Evolutionary conservation across 2,113 vertebrate species (phyloP).

Genomic region (Monarcha castaneiventris): DNA sequence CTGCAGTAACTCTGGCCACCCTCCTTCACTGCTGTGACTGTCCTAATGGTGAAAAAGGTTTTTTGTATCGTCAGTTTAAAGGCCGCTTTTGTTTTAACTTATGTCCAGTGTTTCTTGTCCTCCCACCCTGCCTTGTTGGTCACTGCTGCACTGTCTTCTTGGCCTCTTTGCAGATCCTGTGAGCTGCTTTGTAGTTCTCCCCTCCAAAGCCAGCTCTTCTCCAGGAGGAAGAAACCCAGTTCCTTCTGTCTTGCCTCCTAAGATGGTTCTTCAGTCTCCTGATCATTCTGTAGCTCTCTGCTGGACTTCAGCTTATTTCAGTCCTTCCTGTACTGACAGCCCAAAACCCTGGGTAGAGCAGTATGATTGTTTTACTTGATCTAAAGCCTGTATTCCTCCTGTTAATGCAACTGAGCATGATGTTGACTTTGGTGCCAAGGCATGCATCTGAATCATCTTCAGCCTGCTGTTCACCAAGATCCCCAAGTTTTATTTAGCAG

Average conservation of each 20-base stretch:
- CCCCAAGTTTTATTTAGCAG: not conserved
- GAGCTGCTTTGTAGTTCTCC: not conserved
- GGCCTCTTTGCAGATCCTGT: not conserved
- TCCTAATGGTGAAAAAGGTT: not conserved
- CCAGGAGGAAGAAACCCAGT: not conserved
- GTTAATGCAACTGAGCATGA: not conserved
- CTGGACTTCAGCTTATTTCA: not conserved
- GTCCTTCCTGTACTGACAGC: not conserved
- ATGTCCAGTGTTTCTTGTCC: not conserved
- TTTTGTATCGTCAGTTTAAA: not conserved
- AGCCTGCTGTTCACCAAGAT: not conserved
- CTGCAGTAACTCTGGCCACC: not conserved
- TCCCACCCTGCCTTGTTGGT: not conserved
- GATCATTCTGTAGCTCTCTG: not conserved
- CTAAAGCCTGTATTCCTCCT: not conserved
- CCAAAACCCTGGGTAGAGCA: not conserved
- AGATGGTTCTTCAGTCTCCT: not conserved
- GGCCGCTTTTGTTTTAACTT: not conserved
- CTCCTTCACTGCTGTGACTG: not conserved
- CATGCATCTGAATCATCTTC: not conserved
- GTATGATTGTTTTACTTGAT: not conserved
- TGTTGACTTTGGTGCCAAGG: not conserved
- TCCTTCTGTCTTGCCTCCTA: fast-evolving
- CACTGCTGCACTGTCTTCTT: not conserved
- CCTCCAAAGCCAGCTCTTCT: not conserved